Percentiles rank a stretch among this genome's conserved stretches.
Evolutionary conservation across 1,140 invertebrate genomes (phyloP).

Genomic region (Drosophila watanabei): DNA sequence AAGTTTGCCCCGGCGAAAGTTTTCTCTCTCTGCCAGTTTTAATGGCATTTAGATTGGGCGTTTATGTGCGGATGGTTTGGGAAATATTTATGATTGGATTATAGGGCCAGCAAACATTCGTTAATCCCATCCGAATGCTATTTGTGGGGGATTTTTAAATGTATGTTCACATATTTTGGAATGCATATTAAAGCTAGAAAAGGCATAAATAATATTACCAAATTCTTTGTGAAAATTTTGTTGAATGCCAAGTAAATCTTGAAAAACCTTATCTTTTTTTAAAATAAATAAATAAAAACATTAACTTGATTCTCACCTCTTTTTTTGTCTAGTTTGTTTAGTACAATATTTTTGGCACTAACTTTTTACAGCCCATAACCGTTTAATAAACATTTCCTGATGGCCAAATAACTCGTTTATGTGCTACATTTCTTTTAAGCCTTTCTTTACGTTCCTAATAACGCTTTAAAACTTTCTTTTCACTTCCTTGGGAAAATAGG

Average conservation of each 20-base stretch:
- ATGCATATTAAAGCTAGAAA: slow-evolving; percentile 8
- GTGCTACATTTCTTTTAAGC: slow-evolving; percentile 14
- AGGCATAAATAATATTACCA: slow-evolving; percentile 18
- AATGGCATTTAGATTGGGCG: slow-evolving; percentile 75
- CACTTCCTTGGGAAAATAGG: slow-evolving; percentile 8
- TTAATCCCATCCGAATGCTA: slow-evolving; percentile 22
- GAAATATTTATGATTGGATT: slow-evolving; percentile 72
- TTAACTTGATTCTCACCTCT: not conserved
- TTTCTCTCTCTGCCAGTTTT: slow-evolving; percentile 54
- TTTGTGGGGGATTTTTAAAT: slow-evolving; percentile 25
- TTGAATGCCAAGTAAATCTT: not conserved
- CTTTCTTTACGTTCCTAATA: slow-evolving; percentile 34
- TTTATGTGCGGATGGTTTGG: slow-evolving; percentile 66
- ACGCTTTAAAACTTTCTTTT: slow-evolving; percentile 36
- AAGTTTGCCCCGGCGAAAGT: slow-evolving; percentile 70
- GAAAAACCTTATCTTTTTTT: not conserved
- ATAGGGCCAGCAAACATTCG: slow-evolving; percentile 35
- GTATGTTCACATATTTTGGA: slow-evolving; percentile 39
- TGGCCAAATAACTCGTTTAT: slow-evolving; percentile 11
- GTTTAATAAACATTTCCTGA: slow-evolving; percentile 15
- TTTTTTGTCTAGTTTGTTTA: not conserved
- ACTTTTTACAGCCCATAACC: slow-evolving; percentile 9
- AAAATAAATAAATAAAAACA: not conserved
- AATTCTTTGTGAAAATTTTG: slow-evolving; percentile 15
- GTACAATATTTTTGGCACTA: not conserved